Evolutionary conservation across 1,140 invertebrate species (phyloP).

Genomic region (Drosophila grimshawi): DNA sequence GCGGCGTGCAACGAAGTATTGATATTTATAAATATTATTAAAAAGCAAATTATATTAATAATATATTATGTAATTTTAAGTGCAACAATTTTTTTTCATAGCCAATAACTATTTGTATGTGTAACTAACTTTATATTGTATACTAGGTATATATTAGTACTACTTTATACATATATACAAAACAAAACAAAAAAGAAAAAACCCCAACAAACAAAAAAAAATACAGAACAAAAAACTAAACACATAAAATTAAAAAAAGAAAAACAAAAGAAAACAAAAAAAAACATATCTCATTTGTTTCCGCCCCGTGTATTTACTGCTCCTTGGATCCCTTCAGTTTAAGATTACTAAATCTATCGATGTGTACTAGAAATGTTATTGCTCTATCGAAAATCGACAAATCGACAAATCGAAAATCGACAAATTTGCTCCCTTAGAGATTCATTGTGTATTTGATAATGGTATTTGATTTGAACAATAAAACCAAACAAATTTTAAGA

Average conservation of each 20-base stretch:
- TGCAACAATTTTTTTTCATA: slow-evolving; percentile 68
- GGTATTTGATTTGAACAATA: slow-evolving; percentile 63
- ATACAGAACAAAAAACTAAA: not conserved
- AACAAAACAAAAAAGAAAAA: slow-evolving; percentile 18
- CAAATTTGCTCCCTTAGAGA: slow-evolving; percentile 55
- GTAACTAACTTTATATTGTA: slow-evolving; percentile 38
- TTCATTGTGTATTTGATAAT: slow-evolving; percentile 58
- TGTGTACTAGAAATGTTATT: slow-evolving; percentile 68
- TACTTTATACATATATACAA: slow-evolving; percentile 35
- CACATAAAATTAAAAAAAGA: slow-evolving; percentile 16
- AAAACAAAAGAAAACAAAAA: slow-evolving; percentile 21
- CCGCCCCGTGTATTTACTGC: slow-evolving; percentile 15
- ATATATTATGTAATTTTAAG: slow-evolving; percentile 78
- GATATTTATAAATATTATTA: slow-evolving; percentile 55
- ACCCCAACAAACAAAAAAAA: not conserved
- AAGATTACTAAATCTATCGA: slow-evolving; percentile 20
- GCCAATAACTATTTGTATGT: slow-evolving; percentile 68
- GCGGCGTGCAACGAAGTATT: slow-evolving; percentile 76
- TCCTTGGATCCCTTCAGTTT: not conserved
- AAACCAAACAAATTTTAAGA: slow-evolving; percentile 38
- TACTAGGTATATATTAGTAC: slow-evolving; percentile 27
- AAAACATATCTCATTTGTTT: slow-evolving; percentile 33
- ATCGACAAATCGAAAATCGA: slow-evolving; percentile 2
- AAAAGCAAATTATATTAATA: slow-evolving; percentile 30
- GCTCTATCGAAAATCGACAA: slow-evolving; percentile 35